Base-by-base conservation (phyloP, 2,797 vertebrate species). In the Danio aesculapii region DNA sequence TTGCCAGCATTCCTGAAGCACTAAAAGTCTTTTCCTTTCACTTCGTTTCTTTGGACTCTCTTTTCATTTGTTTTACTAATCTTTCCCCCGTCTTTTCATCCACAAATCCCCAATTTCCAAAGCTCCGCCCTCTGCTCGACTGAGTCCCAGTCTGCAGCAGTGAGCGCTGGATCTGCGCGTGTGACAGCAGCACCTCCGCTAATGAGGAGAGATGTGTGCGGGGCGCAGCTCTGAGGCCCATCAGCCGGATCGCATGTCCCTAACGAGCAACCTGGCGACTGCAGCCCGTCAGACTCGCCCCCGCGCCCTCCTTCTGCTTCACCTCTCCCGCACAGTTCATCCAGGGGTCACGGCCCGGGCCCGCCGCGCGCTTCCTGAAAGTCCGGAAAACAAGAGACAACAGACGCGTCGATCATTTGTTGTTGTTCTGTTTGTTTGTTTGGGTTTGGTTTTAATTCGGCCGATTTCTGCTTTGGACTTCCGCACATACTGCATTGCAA, bases 321-420 rank as follows among this genome's bases (percentile, higher is more conserved):
- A 85, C 88, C 91, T 88, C 86, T 84, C 87, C 67, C 75, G 14
- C 1, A 0, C 84, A 82, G 94, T 94, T 95, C 93, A 94, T 87
- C 79, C 84, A 75, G 13, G 89, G 94, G 94, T 94, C 94, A 93
- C 86, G 81, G 88, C 89, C 17, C 57, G 30, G 30, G 30, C 3
- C 30, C 81, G 87, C 63, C 52, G 49, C 43, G 84, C 89, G 87
- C 92, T 91, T 92, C 91, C 85, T 84, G 76, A n/a, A 41, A 82
- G 49, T 30, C 30, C 1, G 30, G 30, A 30, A 30, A 30, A 30
- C 14, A 17, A 58, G 6, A 19, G 6, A 3, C 14, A 17, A 58
- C 17, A 19, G 6, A 19, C 30, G 3, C 30, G 30, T 3, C 30
- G 30, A 30, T 30, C 30, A 30, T 30, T 30, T 30, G 30, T 30